Evolutionary conservation across 2,888 invertebrate genomes (phyloP).

Genomic region (Drosophila aldrichi): DNA sequence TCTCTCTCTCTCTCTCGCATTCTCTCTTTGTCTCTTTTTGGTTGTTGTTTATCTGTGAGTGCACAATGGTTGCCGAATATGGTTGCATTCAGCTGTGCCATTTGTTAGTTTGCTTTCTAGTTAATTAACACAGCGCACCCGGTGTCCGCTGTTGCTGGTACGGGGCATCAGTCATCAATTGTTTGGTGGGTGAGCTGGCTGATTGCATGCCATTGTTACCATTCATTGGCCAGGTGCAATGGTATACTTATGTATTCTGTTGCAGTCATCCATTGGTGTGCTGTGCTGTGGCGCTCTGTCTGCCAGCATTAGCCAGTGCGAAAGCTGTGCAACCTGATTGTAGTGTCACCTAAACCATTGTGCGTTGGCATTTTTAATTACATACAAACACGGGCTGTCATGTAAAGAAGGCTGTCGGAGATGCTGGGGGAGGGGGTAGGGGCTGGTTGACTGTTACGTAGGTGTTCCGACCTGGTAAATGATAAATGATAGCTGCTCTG

Average conservation of each 20-base stretch:
- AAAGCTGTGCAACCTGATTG: conserved; percentile 63
- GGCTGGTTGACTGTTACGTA: not conserved
- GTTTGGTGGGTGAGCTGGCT: conserved; percentile 1
- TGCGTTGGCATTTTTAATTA: conserved; percentile 80
- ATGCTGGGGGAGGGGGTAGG: not conserved
- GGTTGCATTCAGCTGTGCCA: conserved; percentile 16
- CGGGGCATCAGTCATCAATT: conserved; percentile 45
- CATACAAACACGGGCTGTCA: conserved; percentile 49
- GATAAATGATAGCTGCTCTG: conserved; percentile 68
- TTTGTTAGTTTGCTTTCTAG: conserved; percentile 44
- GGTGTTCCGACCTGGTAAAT: conserved; percentile 49
- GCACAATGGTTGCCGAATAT: conserved; percentile 28
- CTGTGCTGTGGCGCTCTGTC: not conserved
- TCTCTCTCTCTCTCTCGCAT: not conserved
- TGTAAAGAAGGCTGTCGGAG: conserved; percentile 1
- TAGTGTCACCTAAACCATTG: conserved; percentile 71
- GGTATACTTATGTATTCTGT: conserved; percentile 27
- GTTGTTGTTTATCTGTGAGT: conserved; percentile 30
- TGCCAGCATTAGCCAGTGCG: conserved; percentile 11
- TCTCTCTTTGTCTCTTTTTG: not conserved
- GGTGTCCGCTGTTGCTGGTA: conserved; percentile 12
- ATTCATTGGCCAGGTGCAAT: conserved; percentile 39
- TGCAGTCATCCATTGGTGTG: conserved; percentile 5
- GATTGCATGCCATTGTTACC: conserved; percentile 30
- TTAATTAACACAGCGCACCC: conserved; percentile 48